A percentile compares a stretch with the other conserved stretches of the same genome.
These are phyloP conservation scores for Sarcophaga peregrina DNA, from an alignment of 1,140 invertebrate species.

Conservation along the genomic window DNA sequence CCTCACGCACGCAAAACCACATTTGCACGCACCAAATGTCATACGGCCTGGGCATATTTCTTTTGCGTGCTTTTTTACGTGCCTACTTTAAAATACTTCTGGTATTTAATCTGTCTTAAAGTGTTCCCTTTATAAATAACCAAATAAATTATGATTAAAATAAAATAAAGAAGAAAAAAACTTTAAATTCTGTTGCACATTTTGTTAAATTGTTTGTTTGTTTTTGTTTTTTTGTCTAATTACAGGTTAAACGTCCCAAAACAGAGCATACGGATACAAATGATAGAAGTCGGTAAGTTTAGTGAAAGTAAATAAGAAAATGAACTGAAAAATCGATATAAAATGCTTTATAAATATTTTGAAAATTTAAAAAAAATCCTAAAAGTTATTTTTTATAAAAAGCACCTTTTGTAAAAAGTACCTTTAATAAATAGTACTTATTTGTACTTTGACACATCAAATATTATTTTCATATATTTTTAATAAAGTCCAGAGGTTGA, in stretches of 20 bases:
- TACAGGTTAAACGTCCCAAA: conserved; percentile 69
- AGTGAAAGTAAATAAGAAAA: too few relatives aligned
- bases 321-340: too few relatives aligned
- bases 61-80: neutral
- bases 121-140: neutral
- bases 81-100: conserved; percentile 27
- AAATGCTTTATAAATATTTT: too few relatives aligned
- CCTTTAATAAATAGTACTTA: too few relatives aligned
- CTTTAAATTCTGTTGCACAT: too few relatives aligned
- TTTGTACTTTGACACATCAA: too few relatives aligned
- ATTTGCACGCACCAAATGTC: conserved; percentile 24
- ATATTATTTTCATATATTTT: too few relatives aligned
- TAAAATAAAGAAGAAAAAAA: too few relatives aligned
- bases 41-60: neutral
- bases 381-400: too few relatives aligned
- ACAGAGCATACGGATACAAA: conserved; percentile 67
- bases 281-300: conserved; percentile 63
- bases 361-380: too few relatives aligned
- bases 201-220: neutral
- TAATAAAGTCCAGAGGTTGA: too few relatives aligned
- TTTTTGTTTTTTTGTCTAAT: conserved; percentile 47
- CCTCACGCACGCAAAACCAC: conserved; percentile 24
- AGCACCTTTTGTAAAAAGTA: too few relatives aligned
- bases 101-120: conserved; percentile 31
- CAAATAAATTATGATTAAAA: conserved; percentile 16